These are phyloP conservation scores for Notoglanidium macrostoma DNA, from an alignment of 2,797 vertebrate species.

Conservation along the genomic window DNA sequence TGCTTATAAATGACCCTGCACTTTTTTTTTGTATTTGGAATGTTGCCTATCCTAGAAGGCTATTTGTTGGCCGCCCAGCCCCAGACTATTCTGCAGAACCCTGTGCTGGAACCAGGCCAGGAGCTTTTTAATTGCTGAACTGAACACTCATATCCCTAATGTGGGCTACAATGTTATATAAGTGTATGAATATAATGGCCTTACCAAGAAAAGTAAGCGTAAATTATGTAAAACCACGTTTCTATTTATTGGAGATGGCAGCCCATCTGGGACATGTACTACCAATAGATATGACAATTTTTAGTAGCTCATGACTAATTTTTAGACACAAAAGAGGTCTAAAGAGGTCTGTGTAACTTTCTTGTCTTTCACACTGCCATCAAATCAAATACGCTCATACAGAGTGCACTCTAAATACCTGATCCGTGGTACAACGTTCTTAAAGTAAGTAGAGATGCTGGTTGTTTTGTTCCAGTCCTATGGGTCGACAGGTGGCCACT, in stretches of 20 bases:
- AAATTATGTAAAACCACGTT: slow-evolving; percentile 55
- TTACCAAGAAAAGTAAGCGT: slow-evolving; percentile 46
- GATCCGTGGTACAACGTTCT: not conserved
- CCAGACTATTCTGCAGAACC: slow-evolving; percentile 52
- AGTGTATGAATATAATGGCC: slow-evolving; percentile 63
- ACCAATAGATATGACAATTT: slow-evolving; percentile 54
- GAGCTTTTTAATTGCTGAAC: slow-evolving; percentile 64
- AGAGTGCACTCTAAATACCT: not conserved
- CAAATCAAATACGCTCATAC: slow-evolving; percentile 12
- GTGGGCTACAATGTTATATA: slow-evolving; percentile 71
- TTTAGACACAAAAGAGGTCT: slow-evolving; percentile 36
- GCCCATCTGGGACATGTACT: slow-evolving; percentile 60
- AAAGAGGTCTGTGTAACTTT: slow-evolving; percentile 23
- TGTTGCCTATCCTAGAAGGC: slow-evolving; percentile 45
- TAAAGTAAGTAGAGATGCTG: not conserved
- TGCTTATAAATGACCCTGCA: slow-evolving; percentile 42
- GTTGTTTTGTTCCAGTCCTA: slow-evolving; percentile 18
- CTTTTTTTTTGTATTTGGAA: slow-evolving; percentile 50
- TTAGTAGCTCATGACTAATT: slow-evolving; percentile 9
- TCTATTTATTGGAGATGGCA: slow-evolving; percentile 58
- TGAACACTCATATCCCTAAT: slow-evolving; percentile 65
- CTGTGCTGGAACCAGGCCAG: slow-evolving; percentile 63
- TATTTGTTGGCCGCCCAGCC: slow-evolving; percentile 21
- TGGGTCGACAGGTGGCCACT: slow-evolving; percentile 25
- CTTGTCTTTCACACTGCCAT: slow-evolving; percentile 7